These are phyloP conservation scores for Piprites chloris DNA, from an alignment of 2,113 vertebrate genomes.

Conservation along the genomic window DNA sequence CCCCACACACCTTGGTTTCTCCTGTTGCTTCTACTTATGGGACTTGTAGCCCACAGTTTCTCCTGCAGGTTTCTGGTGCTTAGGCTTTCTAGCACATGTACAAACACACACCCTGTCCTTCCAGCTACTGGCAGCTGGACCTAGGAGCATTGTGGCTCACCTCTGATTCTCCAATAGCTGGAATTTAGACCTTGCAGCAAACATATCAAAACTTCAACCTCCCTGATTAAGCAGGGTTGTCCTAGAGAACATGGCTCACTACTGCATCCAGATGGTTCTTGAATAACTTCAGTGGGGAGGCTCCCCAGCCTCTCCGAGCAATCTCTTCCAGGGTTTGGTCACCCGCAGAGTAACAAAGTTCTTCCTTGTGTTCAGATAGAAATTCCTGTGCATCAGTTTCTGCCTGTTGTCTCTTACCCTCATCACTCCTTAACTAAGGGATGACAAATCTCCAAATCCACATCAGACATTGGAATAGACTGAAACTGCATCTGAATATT, in stretches of 20 bases:
- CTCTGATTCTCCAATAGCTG: neutral
- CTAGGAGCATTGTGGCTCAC: neutral
- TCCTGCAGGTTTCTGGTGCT: rapidly evolving
- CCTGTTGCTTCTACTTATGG: neutral
- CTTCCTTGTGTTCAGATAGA: neutral
- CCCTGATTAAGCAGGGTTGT: rapidly evolving
- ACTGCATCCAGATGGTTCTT: neutral
- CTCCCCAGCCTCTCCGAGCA: neutral
- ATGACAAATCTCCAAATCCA: neutral
- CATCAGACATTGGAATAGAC: neutral
- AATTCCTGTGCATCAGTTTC: neutral
- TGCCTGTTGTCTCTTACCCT: neutral
- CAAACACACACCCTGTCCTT: neutral
- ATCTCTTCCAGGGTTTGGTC: too few species aligned
- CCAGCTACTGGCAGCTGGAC: neutral
- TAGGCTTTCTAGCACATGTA: neutral
- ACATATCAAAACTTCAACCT: neutral
- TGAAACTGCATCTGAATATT: neutral
- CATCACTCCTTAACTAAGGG: neutral
- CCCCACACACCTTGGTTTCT: rapidly evolving
- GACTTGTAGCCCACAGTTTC: neutral
- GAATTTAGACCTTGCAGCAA: neutral
- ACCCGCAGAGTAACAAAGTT: neutral
- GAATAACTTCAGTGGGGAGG: neutral
- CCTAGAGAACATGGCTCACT: neutral